Evolutionary conservation across 2,797 vertebrate species (phyloP).

Genomic region (Acanthurus leucopareius): DNA sequence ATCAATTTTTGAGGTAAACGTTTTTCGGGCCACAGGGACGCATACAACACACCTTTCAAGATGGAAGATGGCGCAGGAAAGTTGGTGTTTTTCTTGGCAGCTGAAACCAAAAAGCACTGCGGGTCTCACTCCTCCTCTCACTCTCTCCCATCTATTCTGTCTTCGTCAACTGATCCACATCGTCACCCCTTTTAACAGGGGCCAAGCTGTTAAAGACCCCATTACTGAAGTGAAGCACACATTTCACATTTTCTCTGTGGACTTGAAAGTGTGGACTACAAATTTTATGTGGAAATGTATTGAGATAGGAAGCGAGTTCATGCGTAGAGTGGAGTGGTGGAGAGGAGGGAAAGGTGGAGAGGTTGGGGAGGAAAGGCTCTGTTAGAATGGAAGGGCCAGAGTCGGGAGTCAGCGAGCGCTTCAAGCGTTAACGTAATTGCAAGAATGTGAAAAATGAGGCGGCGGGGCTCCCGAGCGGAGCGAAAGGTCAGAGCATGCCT

Average conservation of each 20-base stretch:
- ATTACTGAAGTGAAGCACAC: constrained; percentile 81
- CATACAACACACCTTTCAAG: constrained; percentile 77
- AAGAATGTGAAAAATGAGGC: constrained; percentile 99
- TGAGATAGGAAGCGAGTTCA: constrained; percentile 77
- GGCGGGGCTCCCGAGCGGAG: constrained; percentile 93
- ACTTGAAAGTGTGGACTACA: constrained; percentile 76
- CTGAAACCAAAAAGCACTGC: constrained; percentile 74
- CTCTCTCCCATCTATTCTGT: constrained; percentile 70
- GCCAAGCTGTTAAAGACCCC: constrained; percentile 86
- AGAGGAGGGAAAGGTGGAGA: constrained; percentile 71
- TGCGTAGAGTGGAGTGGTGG: constrained; percentile 72
- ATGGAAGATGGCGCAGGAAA: constrained; percentile 63
- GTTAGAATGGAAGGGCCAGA: constrained; percentile 92
- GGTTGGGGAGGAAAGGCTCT: constrained; percentile 89
- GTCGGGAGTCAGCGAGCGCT: constrained; percentile 92
- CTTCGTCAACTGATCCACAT: constrained; percentile 79
- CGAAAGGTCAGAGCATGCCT: constrained; percentile 96
- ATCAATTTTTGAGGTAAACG: constrained; percentile 51
- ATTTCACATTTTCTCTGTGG: constrained; percentile 77
- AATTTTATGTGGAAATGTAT: constrained; percentile 81
- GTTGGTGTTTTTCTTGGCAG: constrained; percentile 73
- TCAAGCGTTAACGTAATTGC: constrained; percentile 99
- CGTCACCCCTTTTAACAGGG: constrained; percentile 85
- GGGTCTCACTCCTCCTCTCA: constrained; percentile 68
- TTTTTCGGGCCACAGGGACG: constrained; percentile 67